phyloP scores from a whole-genome alignment of 2,888 invertebrate genomes.

The Hipparchia sbordonii region DNA sequence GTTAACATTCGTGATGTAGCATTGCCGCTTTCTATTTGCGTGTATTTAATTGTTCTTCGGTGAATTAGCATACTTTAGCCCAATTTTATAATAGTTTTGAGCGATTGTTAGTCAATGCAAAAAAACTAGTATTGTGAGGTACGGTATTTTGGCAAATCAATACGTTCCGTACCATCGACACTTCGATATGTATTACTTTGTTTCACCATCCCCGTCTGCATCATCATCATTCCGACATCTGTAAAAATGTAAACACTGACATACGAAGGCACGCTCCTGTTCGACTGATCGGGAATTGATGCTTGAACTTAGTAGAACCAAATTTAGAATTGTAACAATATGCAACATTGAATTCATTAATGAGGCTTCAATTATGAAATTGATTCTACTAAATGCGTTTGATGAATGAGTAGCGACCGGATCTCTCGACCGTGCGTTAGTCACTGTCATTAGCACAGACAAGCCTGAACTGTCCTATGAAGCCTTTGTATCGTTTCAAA shows the following conservation, averaged over 20 bases:
- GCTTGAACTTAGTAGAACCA: slow-evolving; percentile 42
- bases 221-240: slow-evolving; percentile 99
- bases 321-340: slow-evolving; percentile 22
- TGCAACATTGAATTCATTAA: slow-evolving; percentile 4
- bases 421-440: slow-evolving; percentile 65
- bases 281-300: slow-evolving; percentile 48
- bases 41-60: slow-evolving; percentile 64
- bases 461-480: slow-evolving; percentile 76
- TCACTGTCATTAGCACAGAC: slow-evolving; percentile 76
- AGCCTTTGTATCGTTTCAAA: slow-evolving; percentile 69
- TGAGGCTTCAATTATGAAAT: slow-evolving; percentile 35
- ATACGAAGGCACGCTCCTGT: slow-evolving; percentile 70
- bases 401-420: slow-evolving; percentile 68
- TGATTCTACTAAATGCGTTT: slow-evolving; percentile 64
- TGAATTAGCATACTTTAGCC: slow-evolving; percentile 78
- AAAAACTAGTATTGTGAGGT: slow-evolving; percentile 77
- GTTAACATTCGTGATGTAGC: slow-evolving; percentile 63
- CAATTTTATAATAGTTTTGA: slow-evolving; percentile 65
- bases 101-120: slow-evolving; percentile 80
- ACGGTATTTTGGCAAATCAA: slow-evolving; percentile 67
- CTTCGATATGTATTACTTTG: slow-evolving; percentile 90
- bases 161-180: slow-evolving; percentile 91
- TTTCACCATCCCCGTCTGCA: slow-evolving; percentile 98
- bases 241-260: slow-evolving; percentile 88
- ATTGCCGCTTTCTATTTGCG: slow-evolving; percentile 75